These are phyloP conservation scores for Rhyacophila brunnea DNA, from an alignment of 1,140 invertebrate species.

Conservation along the genomic window DNA sequence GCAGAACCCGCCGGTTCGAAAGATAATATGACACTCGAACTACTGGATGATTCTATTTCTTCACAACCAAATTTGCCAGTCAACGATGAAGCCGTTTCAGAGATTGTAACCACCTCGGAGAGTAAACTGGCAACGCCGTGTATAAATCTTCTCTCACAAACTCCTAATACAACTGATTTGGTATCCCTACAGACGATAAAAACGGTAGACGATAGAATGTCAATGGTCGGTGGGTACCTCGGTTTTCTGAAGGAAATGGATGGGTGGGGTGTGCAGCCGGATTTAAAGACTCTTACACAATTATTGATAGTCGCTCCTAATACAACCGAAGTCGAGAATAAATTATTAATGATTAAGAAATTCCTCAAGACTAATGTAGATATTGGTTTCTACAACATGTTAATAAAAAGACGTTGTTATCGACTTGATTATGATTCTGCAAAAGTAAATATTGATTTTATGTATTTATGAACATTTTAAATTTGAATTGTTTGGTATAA, in stretches of 20 bases:
- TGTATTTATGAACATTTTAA: neutral
- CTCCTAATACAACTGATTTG: conserved; percentile 58
- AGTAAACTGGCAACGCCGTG: neutral
- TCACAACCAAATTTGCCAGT: too few species aligned
- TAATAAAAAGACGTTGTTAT: conserved; percentile 76
- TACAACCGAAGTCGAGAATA: conserved; percentile 63
- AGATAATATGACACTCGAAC: too few species aligned
- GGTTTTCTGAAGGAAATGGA: conserved; percentile 76
- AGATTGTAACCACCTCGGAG: neutral
- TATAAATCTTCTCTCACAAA: conserved; percentile 56
- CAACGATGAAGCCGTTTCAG: neutral
- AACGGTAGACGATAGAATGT: conserved; percentile 64
- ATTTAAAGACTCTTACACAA: conserved; percentile 77
- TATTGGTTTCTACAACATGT: conserved; percentile 80
- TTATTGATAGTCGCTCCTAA: conserved; percentile 71
- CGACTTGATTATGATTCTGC: conserved; percentile 65
- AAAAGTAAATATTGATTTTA: conserved; percentile 56
- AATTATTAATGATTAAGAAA: conserved; percentile 61
- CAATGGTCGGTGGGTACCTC: conserved; percentile 75
- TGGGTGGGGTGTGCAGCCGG: conserved; percentile 62
- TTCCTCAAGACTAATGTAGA: conserved; percentile 63
- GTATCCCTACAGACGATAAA: conserved; percentile 56
- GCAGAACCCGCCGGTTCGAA: too few species aligned
- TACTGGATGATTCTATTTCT: too few species aligned
- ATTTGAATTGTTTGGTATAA: too few species aligned